Evolutionary conservation across 2,113 vertebrate genomes (phyloP), one percentile per base, ranked within the genome.

Genomic region (Grammomys dolichurus): DNA sequence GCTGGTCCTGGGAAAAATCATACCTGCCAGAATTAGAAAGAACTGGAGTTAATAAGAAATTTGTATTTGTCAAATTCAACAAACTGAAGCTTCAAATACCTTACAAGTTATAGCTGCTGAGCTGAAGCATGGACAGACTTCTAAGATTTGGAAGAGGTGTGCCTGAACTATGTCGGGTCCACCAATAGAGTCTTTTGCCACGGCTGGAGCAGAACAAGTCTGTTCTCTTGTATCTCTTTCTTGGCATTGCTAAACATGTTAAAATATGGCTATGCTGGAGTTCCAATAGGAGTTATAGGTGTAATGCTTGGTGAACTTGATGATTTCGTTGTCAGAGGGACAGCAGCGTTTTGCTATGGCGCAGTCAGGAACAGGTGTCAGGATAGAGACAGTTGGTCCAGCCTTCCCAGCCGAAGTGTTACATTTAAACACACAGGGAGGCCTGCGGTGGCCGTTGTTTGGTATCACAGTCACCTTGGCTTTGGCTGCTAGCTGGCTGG

Each of bases 271-370:
- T 99, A 99, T 94, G 99, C 99, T 97, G 99, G 99, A 96, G 99
- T 99, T 97, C 99, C 99, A 26, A 99, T 99, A 99, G 99, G 99
- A 98, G 99, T 99, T 97, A 99, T 99, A 99, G 99, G 99, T 75
- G 97, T 99, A 96, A 99, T 99, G 99, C 98, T 99, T 58, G 99
- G 99, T 91, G 99, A 99, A 97, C 99, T 99, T 98, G 99, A 99
- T 95, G 99, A 99, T 98, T 99, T 99, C 98, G 99, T 99, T 4
- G 99, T 99, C 97, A 99, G 99, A 97, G 99, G 99, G 98, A 99
- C 99, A 98, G 99, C 99, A 95, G 9, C 51, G 10, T 22, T 99
- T 99, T 98, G 99, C 99, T 95, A 99, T 99, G 99, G 99, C 99
- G 31, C 99, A 99, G 98, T 99, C 99, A 22, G 99, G 99, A 99